Conservation (phyloP, 2,888 invertebrate species). For the Empis stercorea region DNA sequence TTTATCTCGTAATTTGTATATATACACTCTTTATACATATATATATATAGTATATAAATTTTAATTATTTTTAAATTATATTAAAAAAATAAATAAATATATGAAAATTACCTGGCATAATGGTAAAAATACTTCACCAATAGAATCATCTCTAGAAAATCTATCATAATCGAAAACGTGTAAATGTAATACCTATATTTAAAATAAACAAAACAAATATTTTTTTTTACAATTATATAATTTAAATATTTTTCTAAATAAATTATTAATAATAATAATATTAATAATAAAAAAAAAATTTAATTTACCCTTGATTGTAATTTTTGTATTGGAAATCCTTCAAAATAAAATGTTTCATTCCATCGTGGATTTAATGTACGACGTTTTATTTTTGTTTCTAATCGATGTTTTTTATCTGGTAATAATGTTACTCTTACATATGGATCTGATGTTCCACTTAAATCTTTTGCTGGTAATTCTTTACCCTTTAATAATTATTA, state of each 20-base stretch:
- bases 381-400: conserved; percentile 86
- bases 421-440: conserved; percentile 80
- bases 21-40: too few species aligned
- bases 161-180: conserved; percentile 92
- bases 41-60: too few species aligned
- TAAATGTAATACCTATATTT: conserved; percentile 68
- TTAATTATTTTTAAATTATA: too few species aligned
- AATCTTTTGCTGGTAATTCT: conserved; percentile 85
- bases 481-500: too few species aligned
- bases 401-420: conserved; percentile 82
- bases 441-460: conserved; percentile 85
- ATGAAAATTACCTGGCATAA: conserved; percentile 80
- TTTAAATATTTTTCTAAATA: conserved; percentile 1
- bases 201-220: too few species aligned
- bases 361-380: conserved; percentile 82
- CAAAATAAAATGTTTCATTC: conserved; percentile 92
- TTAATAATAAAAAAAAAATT: neutral
- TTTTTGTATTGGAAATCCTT: conserved; percentile 89
- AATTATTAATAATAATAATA: neutral
- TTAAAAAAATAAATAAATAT: too few species aligned
- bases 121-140: conserved; percentile 84
- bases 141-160: conserved; percentile 87
- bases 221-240: too few species aligned
- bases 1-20: too few species aligned
- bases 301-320: conserved; percentile 63